Evolutionary conservation across 2,797 vertebrate genomes (phyloP).

Genomic region (Periophthalmus magnuspinnatus): DNA sequence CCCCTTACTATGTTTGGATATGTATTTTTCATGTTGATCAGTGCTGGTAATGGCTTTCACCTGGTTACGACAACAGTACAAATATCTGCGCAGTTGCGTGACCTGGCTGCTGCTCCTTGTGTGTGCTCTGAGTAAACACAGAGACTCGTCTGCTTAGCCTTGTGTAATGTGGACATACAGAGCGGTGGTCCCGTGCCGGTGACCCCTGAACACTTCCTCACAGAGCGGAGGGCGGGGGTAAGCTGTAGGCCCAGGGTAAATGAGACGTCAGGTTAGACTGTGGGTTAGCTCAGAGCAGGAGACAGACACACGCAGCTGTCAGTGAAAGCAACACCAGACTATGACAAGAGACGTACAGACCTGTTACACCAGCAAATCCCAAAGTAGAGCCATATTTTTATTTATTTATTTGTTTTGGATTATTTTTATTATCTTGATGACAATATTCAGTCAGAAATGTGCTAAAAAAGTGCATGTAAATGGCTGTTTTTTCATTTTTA

Average conservation of each 20-base stretch:
- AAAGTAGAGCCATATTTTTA: too few relatives aligned
- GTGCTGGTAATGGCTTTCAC: conserved; percentile 52
- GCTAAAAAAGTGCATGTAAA: neutral
- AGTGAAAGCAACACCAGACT: conserved; percentile 44
- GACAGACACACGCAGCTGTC: conserved; percentile 21
- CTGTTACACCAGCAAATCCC: neutral
- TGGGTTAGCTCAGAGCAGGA: conserved; percentile 36
- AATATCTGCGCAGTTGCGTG: conserved; percentile 46
- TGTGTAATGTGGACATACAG: conserved; percentile 56
- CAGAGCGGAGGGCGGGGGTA: conserved; percentile 35
- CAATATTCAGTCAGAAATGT: too few relatives aligned
- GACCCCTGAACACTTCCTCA: conserved; percentile 44
- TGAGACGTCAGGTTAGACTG: conserved; percentile 62
- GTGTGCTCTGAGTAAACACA: conserved; percentile 57
- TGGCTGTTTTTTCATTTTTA: neutral
- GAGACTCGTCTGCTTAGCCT: conserved; percentile 44
- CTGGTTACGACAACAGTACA: conserved; percentile 59
- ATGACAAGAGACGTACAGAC: conserved; percentile 10
- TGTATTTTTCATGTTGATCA: neutral
- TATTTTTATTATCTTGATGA: too few relatives aligned
- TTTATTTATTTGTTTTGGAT: too few relatives aligned
- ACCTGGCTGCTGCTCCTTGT: conserved; percentile 45
- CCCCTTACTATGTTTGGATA: neutral
- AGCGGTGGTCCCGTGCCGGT: conserved; percentile 50
- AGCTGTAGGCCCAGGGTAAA: conserved; percentile 45